Evolutionary conservation across 2,888 invertebrate species (phyloP).

Genomic region (Podotricha telesiphe): DNA sequence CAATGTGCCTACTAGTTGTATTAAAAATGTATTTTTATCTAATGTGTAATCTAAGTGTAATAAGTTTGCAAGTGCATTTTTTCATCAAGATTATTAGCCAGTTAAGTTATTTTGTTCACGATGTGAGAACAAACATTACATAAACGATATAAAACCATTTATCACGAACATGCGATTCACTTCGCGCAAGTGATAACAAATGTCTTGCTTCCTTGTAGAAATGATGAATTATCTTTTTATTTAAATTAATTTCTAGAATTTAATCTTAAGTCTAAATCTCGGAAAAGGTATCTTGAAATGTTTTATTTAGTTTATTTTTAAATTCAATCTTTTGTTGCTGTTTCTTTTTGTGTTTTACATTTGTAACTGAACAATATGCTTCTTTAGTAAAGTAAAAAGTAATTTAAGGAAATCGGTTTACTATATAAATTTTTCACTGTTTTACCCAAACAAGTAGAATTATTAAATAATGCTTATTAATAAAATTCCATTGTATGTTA

Average conservation of each 20-base stretch:
- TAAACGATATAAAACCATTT: constrained; percentile 37
- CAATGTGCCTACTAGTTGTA: neutral
- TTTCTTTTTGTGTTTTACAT: constrained; percentile 22
- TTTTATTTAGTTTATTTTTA: constrained; percentile 26
- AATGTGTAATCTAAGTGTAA: constrained; percentile 12
- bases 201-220: constrained; percentile 29
- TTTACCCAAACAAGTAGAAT: neutral
- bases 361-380: constrained; percentile 27
- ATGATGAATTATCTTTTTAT: constrained; percentile 12
- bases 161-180: constrained; percentile 35
- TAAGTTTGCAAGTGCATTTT: constrained; percentile 10
- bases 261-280: neutral
- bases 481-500: neutral
- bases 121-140: constrained; percentile 40
- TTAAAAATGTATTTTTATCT: constrained; percentile 10
- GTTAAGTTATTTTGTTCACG: constrained; percentile 28
- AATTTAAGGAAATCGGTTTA: constrained; percentile 26
- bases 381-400: constrained; percentile 26
- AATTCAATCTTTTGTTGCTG: constrained; percentile 23
- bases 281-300: neutral
- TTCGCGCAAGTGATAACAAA: constrained; percentile 35
- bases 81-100: constrained; percentile 30
- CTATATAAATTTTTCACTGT: neutral
- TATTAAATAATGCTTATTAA: neutral
- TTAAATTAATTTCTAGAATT: constrained; percentile 3